A percentile compares a stretch with the other conserved stretches of the same genome.
Evolutionary conservation across 2,113 vertebrate genomes (phyloP).

Genomic region (Podarcis muralis): DNA sequence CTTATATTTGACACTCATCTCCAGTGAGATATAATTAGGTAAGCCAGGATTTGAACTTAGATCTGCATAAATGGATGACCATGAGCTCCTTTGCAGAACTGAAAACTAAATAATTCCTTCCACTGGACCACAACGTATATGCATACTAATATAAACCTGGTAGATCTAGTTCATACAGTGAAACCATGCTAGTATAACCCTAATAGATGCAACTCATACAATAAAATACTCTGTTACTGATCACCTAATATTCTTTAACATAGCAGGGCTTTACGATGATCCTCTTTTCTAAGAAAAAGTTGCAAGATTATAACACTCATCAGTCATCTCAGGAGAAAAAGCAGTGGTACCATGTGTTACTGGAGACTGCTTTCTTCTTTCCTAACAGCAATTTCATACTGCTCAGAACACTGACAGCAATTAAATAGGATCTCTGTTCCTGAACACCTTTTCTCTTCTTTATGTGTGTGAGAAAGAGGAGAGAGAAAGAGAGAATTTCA

Average conservation of each 20-base stretch:
- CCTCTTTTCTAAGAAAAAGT: background rate
- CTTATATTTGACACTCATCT: background rate
- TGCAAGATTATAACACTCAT: background rate
- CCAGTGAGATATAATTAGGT: background rate
- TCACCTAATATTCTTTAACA: background rate
- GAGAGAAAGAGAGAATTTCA: background rate
- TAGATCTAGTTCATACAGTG: conserved; percentile 3
- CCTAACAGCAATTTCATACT: background rate
- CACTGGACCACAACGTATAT: background rate
- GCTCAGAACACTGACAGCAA: background rate
- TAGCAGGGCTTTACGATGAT: background rate
- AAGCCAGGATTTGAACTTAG: background rate
- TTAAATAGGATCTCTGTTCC: conserved; percentile 14
- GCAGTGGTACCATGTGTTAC: background rate
- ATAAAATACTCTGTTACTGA: background rate
- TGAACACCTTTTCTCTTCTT: background rate
- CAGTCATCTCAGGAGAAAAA: background rate
- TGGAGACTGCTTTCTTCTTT: background rate
- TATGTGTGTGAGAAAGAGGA: background rate
- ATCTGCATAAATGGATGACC: background rate
- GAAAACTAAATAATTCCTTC: background rate
- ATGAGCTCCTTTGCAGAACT: background rate
- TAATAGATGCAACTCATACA: no score
- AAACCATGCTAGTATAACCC: background rate
- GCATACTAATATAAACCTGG: background rate